phyloP scores from a whole-genome alignment of 2,888 invertebrate species.

The Entomobrya proxima region DNA sequence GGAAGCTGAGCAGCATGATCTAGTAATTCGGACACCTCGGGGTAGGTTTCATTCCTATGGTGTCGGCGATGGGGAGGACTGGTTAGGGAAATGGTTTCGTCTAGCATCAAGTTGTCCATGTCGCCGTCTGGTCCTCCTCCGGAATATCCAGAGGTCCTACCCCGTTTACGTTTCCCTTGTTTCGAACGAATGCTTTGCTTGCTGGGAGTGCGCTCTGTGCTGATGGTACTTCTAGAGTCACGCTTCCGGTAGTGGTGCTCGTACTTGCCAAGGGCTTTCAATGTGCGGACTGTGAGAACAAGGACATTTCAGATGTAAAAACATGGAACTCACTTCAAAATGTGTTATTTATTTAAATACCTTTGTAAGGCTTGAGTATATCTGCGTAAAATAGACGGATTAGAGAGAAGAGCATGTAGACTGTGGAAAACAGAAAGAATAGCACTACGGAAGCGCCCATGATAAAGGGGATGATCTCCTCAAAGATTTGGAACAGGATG shows the following conservation, averaged over 20 bases:
- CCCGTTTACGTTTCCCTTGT: not conserved
- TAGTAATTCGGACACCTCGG: not conserved
- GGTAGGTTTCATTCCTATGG: not conserved
- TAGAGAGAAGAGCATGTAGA: constrained; percentile 41
- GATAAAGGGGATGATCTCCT: constrained; percentile 4
- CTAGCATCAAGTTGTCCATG: not conserved
- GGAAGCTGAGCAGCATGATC: not conserved
- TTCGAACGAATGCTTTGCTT: not conserved
- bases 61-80: not conserved
- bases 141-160: too few species aligned
- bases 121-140: too few species aligned
- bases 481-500: not conserved
- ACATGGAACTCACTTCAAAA: not conserved
- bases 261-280: constrained; percentile 38
- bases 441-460: constrained; percentile 37
- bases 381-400: constrained; percentile 55
- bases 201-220: not conserved
- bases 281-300: not conserved
- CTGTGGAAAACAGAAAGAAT: constrained; percentile 39
- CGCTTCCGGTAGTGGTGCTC: not conserved
- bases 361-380: constrained; percentile 52
- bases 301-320: too few species aligned
- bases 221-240: not conserved
- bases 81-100: not conserved
- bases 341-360: constrained; percentile 11